Evolutionary conservation across 2,113 vertebrate species (phyloP).

Genomic region (Dasyprocta punctata): DNA sequence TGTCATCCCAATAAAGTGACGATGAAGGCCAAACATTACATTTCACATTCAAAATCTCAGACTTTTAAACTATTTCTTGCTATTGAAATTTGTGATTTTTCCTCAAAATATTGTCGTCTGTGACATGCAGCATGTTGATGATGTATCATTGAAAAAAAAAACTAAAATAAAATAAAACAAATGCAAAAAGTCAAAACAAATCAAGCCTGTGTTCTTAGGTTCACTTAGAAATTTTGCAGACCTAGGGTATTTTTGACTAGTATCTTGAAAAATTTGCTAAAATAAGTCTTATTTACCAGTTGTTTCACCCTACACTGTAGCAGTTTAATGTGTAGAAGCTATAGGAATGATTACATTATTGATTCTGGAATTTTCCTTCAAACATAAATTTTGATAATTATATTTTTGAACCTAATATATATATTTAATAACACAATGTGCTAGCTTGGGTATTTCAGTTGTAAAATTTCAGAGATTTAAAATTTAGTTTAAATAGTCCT

Average conservation of each 20-base stretch:
- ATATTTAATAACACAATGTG: neutral
- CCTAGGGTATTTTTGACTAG: neutral
- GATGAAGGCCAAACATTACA: neutral
- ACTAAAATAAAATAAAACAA: neutral
- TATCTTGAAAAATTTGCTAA: neutral
- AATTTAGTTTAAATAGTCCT: neutral
- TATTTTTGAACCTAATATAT: neutral
- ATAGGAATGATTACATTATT: neutral
- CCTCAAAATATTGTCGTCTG: neutral
- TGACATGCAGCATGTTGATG: neutral
- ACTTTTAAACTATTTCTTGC: neutral
- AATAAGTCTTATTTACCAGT: neutral
- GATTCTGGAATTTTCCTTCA: slow-evolving; percentile 18
- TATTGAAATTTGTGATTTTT: neutral
- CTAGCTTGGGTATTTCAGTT: neutral
- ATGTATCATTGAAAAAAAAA: neutral
- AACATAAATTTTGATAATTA: neutral
- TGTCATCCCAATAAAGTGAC: too few relatives aligned
- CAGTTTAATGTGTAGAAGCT: neutral
- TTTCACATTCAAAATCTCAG: neutral
- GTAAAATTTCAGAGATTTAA: neutral
- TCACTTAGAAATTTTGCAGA: neutral
- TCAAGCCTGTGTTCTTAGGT: neutral
- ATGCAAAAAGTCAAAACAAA: neutral
- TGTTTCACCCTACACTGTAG: neutral